Evolutionary conservation across 2,888 invertebrate species (phyloP).

Genomic region (Zele albiditarsus): DNA sequence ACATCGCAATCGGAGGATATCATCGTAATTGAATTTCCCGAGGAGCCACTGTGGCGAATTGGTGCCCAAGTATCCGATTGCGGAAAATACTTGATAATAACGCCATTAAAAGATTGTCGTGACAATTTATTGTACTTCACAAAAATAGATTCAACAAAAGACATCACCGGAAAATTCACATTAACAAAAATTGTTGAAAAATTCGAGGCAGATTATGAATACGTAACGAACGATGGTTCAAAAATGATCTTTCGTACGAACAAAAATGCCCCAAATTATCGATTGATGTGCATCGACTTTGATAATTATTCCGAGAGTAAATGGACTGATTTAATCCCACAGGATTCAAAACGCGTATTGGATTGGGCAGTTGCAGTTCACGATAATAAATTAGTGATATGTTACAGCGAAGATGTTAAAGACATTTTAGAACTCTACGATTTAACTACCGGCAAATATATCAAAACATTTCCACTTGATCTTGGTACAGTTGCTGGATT

Average conservation of each 20-base stretch:
- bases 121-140: slow-evolving; percentile 93
- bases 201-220: slow-evolving; percentile 95
- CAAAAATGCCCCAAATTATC: slow-evolving; percentile 93
- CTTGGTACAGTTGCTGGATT: slow-evolving; percentile 91
- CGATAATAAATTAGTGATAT: slow-evolving; percentile 87
- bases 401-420: slow-evolving; percentile 96
- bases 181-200: slow-evolving; percentile 89
- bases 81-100: slow-evolving; percentile 90
- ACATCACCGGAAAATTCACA: slow-evolving; percentile 79
- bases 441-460: slow-evolving; percentile 80
- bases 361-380: slow-evolving; percentile 92
- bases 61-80: slow-evolving; percentile 91
- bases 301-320: slow-evolving; percentile 81
- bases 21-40: slow-evolving; percentile 90
- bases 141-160: slow-evolving; percentile 80
- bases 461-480: slow-evolving; percentile 85
- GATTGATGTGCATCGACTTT: slow-evolving; percentile 88
- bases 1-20: slow-evolving; percentile 91
- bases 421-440: slow-evolving; percentile 88
- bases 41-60: slow-evolving; percentile 93
- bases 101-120: slow-evolving; percentile 90
- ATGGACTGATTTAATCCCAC: slow-evolving; percentile 89
- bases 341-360: slow-evolving; percentile 89
- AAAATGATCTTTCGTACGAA: slow-evolving; percentile 93
- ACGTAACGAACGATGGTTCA: slow-evolving; percentile 90